Conservation (phyloP, 1,140 invertebrate species). For the Schlechtendalia chinensis region DNA sequence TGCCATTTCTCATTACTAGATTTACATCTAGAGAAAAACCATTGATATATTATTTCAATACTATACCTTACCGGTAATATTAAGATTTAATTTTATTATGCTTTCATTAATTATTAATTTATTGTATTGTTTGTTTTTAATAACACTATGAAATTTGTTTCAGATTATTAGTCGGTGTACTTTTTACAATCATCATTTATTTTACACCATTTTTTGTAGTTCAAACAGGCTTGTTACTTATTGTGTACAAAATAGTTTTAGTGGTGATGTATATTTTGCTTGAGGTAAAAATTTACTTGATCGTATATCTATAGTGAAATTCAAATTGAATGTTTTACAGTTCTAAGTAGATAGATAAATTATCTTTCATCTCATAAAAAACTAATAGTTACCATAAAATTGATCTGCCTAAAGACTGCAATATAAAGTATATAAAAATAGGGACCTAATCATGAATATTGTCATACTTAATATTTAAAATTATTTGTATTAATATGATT, state of each 20-base stretch:
- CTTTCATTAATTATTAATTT: background rate
- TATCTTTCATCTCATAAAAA: too few species aligned
- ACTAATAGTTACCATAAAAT: too few species aligned
- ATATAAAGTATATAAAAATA: too few species aligned
- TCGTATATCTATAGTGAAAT: too few species aligned
- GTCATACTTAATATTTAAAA: too few species aligned
- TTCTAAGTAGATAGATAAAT: too few species aligned
- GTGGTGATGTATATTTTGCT: background rate
- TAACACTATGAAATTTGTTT: background rate
- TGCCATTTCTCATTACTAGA: constrained; percentile 84
- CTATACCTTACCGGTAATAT: constrained; percentile 77
- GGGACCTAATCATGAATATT: too few species aligned
- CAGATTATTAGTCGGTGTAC: constrained; percentile 56
- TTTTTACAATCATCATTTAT: constrained; percentile 81
- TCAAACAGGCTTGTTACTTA: background rate
- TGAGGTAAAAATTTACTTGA: background rate
- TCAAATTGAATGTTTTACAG: too few species aligned
- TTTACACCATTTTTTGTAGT: constrained; percentile 72
- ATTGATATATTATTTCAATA: constrained; percentile 83
- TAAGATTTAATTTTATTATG: background rate
- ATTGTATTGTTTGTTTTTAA: background rate
- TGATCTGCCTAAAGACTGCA: too few species aligned
- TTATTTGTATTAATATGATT: too few species aligned
- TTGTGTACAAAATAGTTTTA: background rate
- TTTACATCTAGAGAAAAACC: constrained; percentile 86